A percentile compares a stretch with the other conserved stretches of the same genome.
These are phyloP conservation scores for Clytia hemisphaerica DNA, from an alignment of 30 jellyfish, hydroid and myxozoan species.

Conservation along the genomic window DNA sequence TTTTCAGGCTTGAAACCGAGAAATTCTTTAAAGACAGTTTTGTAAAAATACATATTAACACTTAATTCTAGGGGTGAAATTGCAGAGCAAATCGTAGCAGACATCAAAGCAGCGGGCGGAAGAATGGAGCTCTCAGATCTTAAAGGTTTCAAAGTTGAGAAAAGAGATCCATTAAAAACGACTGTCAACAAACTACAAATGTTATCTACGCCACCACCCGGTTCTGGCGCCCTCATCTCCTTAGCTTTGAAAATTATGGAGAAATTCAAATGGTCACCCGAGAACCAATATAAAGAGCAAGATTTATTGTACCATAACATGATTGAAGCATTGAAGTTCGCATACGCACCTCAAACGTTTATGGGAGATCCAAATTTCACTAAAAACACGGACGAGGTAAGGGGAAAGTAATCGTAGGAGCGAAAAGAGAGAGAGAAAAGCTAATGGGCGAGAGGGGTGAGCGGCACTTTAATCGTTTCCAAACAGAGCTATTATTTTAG, in stretches of 20 bases:
- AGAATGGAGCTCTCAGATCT: constrained; percentile 66
- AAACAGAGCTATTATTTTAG: too few species aligned
- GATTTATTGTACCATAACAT: constrained; percentile 66
- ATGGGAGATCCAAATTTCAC: constrained; percentile 91
- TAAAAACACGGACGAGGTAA: constrained; percentile 78
- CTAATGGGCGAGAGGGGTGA: too few species aligned
- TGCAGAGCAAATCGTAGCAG: constrained; percentile 84
- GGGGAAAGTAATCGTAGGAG: too few species aligned
- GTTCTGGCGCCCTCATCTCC: constrained; percentile 76
- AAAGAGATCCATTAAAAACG: constrained; percentile 71
- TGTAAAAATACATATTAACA: too few species aligned
- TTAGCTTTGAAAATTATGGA: constrained; percentile 90
- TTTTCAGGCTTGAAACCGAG: too few species aligned
- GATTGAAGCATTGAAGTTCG: constrained; percentile 96
- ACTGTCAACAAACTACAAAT: constrained; percentile 53
- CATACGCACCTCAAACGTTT: constrained; percentile 93
- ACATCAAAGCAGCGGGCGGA: constrained; percentile 92
- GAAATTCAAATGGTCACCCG: constrained; percentile 87
- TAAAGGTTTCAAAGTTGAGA: constrained; percentile 74
- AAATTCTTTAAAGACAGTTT: too few species aligned
- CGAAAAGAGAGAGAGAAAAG: too few species aligned
- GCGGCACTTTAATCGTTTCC: too few species aligned
- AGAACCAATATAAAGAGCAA: constrained; percentile 40
- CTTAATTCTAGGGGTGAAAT: constrained; percentile 59
- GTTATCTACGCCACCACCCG: constrained; percentile 99